A percentile compares a stretch with the other conserved stretches of the same genome.
phyloP scores from a whole-genome alignment of 1,140 invertebrate genomes.

The Bombus turneri region DNA sequence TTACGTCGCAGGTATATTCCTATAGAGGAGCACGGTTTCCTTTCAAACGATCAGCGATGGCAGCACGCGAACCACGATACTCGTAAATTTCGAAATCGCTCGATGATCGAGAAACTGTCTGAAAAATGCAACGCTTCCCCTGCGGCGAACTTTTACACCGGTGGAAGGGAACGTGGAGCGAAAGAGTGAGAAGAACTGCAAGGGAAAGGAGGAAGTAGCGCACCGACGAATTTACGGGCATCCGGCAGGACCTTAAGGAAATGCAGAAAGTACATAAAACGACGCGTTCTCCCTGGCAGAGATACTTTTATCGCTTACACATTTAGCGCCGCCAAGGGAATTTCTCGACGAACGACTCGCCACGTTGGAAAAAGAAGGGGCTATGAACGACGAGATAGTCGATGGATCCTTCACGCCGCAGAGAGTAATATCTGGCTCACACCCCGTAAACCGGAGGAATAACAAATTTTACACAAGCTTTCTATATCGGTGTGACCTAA shows the following conservation, averaged over 20 bases:
- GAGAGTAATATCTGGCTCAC: slow-evolving; percentile 40
- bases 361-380: slow-evolving; percentile 6
- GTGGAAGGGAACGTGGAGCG: background rate
- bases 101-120: background rate
- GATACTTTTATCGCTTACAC: slow-evolving; percentile 71
- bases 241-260: slow-evolving; percentile 61
- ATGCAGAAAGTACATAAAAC: slow-evolving; percentile 67
- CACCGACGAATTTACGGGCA: slow-evolving; percentile 55
- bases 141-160: background rate
- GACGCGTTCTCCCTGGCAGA: slow-evolving; percentile 56
- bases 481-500: background rate
- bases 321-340: slow-evolving; percentile 63
- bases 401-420: slow-evolving; percentile 27
- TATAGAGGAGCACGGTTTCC: background rate
- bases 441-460: slow-evolving; percentile 48
- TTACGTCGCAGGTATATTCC: background rate
- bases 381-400: slow-evolving; percentile 22
- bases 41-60: background rate
- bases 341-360: slow-evolving; percentile 55
- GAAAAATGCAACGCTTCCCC: background rate
- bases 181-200: background rate
- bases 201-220: background rate
- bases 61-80: background rate
- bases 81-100: slow-evolving; percentile 17
- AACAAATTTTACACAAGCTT: slow-evolving; percentile 23